Evolutionary conservation across 2,113 vertebrate species (phyloP).

Genomic region (Hippocampus barbouri): DNA sequence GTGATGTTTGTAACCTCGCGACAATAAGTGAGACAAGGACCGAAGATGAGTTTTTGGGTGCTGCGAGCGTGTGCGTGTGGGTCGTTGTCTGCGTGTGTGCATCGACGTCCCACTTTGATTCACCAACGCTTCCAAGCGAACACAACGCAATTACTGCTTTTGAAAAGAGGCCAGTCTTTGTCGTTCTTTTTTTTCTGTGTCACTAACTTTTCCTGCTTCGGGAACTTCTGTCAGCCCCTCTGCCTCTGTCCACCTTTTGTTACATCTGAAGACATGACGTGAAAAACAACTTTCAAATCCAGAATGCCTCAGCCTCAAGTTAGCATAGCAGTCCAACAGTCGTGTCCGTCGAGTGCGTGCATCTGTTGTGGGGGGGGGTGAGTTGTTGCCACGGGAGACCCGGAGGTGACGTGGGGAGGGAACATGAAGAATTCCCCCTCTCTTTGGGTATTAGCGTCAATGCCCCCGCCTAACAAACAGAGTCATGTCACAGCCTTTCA

Average conservation of each 20-base stretch:
- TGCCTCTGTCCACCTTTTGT: background rate
- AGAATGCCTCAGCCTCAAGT: background rate
- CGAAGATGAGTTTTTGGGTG: background rate
- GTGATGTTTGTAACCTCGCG: background rate
- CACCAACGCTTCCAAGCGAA: constrained; percentile 43
- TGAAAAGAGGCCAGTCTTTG: constrained; percentile 31
- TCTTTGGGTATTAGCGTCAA: constrained; percentile 30
- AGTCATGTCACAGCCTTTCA: constrained; percentile 22
- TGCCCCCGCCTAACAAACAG: constrained; percentile 9
- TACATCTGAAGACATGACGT: background rate
- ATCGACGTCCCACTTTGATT: constrained; percentile 50
- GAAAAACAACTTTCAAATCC: background rate
- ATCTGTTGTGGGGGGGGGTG: background rate
- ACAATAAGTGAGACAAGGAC: background rate
- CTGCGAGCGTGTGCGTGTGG: constrained; percentile 8
- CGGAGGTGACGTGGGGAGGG: constrained; percentile 30
- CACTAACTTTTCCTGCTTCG: constrained; percentile 3
- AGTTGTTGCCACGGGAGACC: constrained; percentile 35
- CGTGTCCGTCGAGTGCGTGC: background rate
- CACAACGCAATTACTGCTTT: constrained; percentile 43
- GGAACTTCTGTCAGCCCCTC: constrained; percentile 2
- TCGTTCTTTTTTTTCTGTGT: constrained; percentile 5
- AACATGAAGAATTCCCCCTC: constrained; percentile 26
- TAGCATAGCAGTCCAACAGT: background rate
- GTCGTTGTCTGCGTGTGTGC: constrained; percentile 10